phyloP scores from a whole-genome alignment of 1,140 invertebrate species.

The Telenomus remus region DNA sequence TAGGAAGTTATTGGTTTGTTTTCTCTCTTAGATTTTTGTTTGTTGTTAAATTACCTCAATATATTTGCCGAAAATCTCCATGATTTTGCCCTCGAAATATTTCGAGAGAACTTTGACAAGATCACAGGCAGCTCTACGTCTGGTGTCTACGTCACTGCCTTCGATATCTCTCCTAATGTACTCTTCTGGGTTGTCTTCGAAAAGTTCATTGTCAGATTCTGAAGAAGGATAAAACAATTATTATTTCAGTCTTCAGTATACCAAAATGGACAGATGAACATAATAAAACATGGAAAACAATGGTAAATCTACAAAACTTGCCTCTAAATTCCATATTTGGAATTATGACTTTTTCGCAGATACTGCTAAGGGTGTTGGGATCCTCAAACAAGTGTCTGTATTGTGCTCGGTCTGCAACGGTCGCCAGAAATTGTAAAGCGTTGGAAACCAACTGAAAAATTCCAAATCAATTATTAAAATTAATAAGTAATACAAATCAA shows the following conservation, averaged over 20 bases:
- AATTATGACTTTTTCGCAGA: conserved; percentile 98
- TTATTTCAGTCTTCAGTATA: too few relatives aligned
- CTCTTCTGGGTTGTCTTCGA: conserved; percentile 98
- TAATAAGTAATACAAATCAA: conserved; percentile 4
- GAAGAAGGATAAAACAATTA: conserved; percentile 50
- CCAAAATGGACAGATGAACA: neutral
- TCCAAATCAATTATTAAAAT: conserved; percentile 13
- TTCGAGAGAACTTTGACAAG: conserved; percentile 92
- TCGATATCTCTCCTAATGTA: conserved; percentile 98
- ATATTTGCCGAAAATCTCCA: conserved; percentile 93
- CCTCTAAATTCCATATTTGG: conserved; percentile 98
- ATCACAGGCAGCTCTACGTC: conserved; percentile 96
- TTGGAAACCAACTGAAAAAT: conserved; percentile 92
- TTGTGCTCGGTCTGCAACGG: conserved; percentile 91
- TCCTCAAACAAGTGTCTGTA: conserved; percentile 94
- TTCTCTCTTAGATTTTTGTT: too few relatives aligned
- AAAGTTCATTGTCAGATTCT: conserved; percentile 96
- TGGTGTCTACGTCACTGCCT: conserved; percentile 98
- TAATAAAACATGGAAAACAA: too few relatives aligned
- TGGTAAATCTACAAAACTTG: conserved; percentile 62
- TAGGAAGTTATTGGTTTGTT: too few relatives aligned
- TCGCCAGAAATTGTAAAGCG: conserved; percentile 94
- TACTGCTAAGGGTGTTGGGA: conserved; percentile 87
- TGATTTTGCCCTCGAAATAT: conserved; percentile 94
- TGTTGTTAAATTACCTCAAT: conserved; percentile 75